Percentiles rank a stretch among this genome's conserved stretches.
These are phyloP conservation scores for Laticauda colubrina DNA, from an alignment of 2,113 vertebrate genomes.

Conservation along the genomic window DNA sequence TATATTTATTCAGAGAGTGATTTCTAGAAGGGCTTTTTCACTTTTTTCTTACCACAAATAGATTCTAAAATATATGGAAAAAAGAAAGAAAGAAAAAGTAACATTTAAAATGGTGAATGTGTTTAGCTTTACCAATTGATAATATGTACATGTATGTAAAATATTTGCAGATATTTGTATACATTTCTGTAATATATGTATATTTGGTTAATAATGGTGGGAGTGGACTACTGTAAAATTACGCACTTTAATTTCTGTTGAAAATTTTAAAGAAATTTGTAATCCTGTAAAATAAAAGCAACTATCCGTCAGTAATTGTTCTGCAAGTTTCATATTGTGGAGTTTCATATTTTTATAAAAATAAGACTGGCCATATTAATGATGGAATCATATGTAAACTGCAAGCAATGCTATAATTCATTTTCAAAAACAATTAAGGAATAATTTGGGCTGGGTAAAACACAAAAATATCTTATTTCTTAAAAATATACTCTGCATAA, in stretches of 20 bases:
- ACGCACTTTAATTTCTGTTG: conserved; percentile 79
- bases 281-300: conserved; percentile 77
- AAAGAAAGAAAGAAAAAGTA: conserved; percentile 4
- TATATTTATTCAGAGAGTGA: conserved; percentile 34
- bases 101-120: conserved; percentile 62
- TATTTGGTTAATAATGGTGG: conserved; percentile 66
- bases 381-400: not conserved
- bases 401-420: not conserved
- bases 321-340: conserved; percentile 15
- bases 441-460: not conserved
- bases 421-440: not conserved
- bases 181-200: conserved; percentile 80
- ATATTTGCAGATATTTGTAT: conserved; percentile 71
- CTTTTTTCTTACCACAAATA: conserved; percentile 52
- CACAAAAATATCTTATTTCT: not conserved
- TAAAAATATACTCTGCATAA: not conserved
- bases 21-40: conserved; percentile 49
- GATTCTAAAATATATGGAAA: conserved; percentile 40
- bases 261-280: conserved; percentile 73
- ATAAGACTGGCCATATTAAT: not conserved
- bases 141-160: conserved; percentile 70
- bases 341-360: conserved; percentile 17
- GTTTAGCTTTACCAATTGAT: conserved; percentile 61
- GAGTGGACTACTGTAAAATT: conserved; percentile 69
- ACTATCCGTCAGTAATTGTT: conserved; percentile 60